Conservation (phyloP, 2,888 invertebrate species). For the Netelia melanura region DNA sequence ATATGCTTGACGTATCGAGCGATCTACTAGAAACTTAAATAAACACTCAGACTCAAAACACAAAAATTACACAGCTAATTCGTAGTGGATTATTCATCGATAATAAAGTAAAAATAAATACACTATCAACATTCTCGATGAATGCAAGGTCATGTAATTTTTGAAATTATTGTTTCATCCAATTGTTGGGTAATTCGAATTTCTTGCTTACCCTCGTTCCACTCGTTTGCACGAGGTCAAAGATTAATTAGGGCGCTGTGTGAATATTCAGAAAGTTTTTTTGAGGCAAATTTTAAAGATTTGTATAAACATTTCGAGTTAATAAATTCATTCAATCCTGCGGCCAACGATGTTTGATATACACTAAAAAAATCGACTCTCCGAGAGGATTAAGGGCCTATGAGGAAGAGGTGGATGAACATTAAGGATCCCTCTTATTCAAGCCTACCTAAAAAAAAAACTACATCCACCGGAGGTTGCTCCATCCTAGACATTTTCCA, state of each 20-base stretch:
- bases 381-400: background rate
- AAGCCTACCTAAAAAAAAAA: slow-evolving; percentile 25
- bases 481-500: slow-evolving; percentile 34
- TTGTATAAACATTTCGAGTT: background rate
- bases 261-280: background rate
- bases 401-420: background rate
- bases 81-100: background rate
- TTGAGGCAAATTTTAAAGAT: background rate
- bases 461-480: background rate
- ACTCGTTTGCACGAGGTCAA: too few species aligned
- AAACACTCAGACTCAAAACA: background rate
- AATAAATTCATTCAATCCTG: background rate
- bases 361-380: background rate
- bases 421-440: slow-evolving; percentile 11
- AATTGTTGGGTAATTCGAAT: too few species aligned
- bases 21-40: background rate
- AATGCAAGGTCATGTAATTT: too few species aligned
- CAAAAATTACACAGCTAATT: background rate
- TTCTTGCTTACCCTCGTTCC: too few species aligned
- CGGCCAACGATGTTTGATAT: background rate
- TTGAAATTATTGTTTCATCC: too few species aligned
- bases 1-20: slow-evolving; percentile 3
- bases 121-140: background rate
- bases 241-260: too few species aligned
- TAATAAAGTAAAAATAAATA: background rate